Evolutionary conservation across 2,113 vertebrate species (phyloP), one percentile per base, ranked within the genome.

Genomic region (Amblyornis subalaris): DNA sequence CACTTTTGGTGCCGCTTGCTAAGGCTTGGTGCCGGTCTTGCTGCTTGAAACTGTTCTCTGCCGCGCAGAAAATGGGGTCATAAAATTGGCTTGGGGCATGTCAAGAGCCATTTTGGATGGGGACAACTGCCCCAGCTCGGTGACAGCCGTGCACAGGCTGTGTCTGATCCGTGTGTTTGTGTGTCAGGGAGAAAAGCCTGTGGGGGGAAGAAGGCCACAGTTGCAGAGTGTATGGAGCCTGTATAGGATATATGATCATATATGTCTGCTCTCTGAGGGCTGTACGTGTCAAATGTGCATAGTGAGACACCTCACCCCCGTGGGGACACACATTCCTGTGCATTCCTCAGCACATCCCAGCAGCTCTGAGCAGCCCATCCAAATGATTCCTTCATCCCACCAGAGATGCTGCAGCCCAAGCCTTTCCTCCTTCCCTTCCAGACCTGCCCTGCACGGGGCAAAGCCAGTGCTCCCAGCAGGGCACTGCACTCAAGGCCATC

Each of bases 161-260:
- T 29, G 3, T 26, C 54, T 58, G 86, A 44, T 14, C 47, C 4
- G 3, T 16, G 14, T 4, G 28, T 4, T 31, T 4, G 23, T 12
- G 15, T 14, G 65, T 7, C 45, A 31, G 79, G 21, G 42, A 31
- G 29, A 57, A 93, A 76, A 76, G 19, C 55, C 44, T 4, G 2
- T 2, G 61, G 12, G 0, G 0, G 35, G 6, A n/a, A 26, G 51
- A 16, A 61, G 35, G 66, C 45, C 65, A 13, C 8, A 3, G n/a
- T 18, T 20, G 2, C 1, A 16, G 14, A 1, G 5, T 0, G 13
- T 13, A 4, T 5, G 31, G 13, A 77, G 36, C n/a, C 51, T 19
- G 1, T 1, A 23, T 6, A 7, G 0, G 4, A 17, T 9, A 3
- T 3, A 23, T 1, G 28, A 42, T 16, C 4, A 1, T 1, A 35